Evolutionary conservation across 2,113 vertebrate species (phyloP).

Genomic region (Rutilus rutilus): DNA sequence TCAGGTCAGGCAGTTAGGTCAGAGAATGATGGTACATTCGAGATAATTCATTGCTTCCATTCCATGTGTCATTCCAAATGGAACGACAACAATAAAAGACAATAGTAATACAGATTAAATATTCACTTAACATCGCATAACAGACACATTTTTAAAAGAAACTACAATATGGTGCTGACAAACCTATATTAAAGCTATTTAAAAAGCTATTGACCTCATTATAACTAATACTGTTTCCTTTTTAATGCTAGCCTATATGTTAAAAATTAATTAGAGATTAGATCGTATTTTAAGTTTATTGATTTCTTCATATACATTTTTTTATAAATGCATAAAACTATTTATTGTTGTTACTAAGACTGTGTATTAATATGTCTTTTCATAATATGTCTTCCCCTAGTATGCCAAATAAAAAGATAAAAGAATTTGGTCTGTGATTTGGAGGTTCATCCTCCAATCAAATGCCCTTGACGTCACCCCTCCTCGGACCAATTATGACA

Average conservation of each 20-base stretch:
- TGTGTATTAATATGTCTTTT: neutral
- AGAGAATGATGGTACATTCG: neutral
- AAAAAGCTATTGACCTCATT: neutral
- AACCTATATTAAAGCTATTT: neutral
- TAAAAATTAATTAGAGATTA: neutral
- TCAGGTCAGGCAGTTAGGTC: neutral
- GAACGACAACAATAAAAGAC: neutral
- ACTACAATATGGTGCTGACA: too few species aligned
- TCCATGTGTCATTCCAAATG: too few species aligned
- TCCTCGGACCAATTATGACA: neutral
- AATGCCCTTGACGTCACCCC: neutral
- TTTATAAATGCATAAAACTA: neutral
- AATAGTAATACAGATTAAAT: neutral
- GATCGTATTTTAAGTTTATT: neutral
- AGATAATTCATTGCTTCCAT: neutral
- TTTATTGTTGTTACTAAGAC: neutral
- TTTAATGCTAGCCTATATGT: neutral
- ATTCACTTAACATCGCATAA: neutral
- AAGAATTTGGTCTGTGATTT: neutral
- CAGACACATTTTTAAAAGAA: too few species aligned
- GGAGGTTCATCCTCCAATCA: neutral
- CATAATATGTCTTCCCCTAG: neutral
- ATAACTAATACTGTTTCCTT: neutral
- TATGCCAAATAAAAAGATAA: neutral
- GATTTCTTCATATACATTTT: neutral